phyloP scores from a whole-genome alignment of 2,888 invertebrate species.

The Ectobius pallidus region DNA sequence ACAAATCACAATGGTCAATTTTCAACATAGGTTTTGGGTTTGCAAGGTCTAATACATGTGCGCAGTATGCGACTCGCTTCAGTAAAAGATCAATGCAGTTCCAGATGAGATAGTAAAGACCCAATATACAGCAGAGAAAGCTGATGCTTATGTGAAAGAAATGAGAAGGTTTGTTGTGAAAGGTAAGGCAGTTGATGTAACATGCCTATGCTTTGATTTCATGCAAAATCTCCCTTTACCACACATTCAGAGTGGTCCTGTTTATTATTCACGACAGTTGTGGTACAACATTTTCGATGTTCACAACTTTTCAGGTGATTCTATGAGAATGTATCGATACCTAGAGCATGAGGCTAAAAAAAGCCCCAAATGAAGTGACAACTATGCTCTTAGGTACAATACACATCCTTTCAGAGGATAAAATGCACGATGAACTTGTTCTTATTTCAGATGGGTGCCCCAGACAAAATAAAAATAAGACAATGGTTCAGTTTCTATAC shows the following conservation, averaged over 20 bases:
- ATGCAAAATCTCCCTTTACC: background rate
- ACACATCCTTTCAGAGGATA: background rate
- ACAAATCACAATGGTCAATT: conserved; percentile 3
- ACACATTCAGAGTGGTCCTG: conserved; percentile 2
- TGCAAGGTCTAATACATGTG: background rate
- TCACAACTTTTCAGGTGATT: background rate
- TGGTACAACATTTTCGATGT: background rate
- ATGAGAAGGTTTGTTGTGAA: conserved; percentile 5
- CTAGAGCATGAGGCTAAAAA: background rate
- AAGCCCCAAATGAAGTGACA: background rate
- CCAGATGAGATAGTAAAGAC: conserved; percentile 3
- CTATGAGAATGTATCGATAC: background rate
- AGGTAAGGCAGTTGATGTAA: conserved; percentile 3
- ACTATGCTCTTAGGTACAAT: conserved; percentile 10
- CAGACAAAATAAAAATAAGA: conserved; percentile 8
- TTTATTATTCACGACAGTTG: conserved; percentile 10
- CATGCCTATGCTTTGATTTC: conserved; percentile 1
- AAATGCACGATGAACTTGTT: conserved; percentile 3
- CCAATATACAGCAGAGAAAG: conserved; percentile 8
- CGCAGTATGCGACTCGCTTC: conserved; percentile 1
- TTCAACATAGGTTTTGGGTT: background rate
- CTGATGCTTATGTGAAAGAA: background rate
- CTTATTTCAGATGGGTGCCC: background rate
- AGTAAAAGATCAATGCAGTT: conserved; percentile 11
- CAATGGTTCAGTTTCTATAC: background rate